Evolutionary conservation across 2,888 invertebrate genomes (phyloP), one percentile per base, ranked within the genome.

Genomic region (Lochmaea crataegi): DNA sequence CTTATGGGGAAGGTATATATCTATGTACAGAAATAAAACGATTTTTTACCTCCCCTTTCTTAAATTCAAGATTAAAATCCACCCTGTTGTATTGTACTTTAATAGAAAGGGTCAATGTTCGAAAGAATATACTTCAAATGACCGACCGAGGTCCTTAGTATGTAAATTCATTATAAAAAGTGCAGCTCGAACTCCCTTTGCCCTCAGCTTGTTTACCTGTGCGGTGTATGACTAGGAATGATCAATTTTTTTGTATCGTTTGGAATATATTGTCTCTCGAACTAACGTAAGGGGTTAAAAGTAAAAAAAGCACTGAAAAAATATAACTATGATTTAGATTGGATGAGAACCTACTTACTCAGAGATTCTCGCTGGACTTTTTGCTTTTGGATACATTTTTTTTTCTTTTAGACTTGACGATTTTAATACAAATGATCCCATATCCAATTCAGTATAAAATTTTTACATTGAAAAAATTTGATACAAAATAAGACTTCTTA

Each of bases 121-220:
- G 76, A 72, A 18, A 74, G 76, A 75, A 74, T 67, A 76, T 72
- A 71, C 65, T 58, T 70, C 53, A 78, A 77, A 75, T 80, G 80
- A 79, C 80, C 80, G 80, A 75, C 77, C 77, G 71, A 74, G 75
- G 75, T 77, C 78, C 79, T 77, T 75, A 73, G 65, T 79, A 79
- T 77, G 79, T 79, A 79, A 79, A 80, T 80, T 77, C 63, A 65
- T 71, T 73, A 76, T 69, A 78, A 78, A 79, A 79, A 77, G 67
- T 74, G 53, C 65, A 71, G 74, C 74, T 70, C 70, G 41, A 60
- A 45, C 45, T 70, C 65, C 70, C 67, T 71, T 68, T 57, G 16
- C 65, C 64, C 69, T 65, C 41, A 53, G 57, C 69, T 53, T 65
- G 32, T 69, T 72, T 75, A 77, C 77, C 77, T 77, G 75, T 71